Percentiles rank a stretch among this genome's conserved stretches.
phyloP scores from a whole-genome alignment of 2,888 invertebrate genomes.

The Lithophane semibrunnea region DNA sequence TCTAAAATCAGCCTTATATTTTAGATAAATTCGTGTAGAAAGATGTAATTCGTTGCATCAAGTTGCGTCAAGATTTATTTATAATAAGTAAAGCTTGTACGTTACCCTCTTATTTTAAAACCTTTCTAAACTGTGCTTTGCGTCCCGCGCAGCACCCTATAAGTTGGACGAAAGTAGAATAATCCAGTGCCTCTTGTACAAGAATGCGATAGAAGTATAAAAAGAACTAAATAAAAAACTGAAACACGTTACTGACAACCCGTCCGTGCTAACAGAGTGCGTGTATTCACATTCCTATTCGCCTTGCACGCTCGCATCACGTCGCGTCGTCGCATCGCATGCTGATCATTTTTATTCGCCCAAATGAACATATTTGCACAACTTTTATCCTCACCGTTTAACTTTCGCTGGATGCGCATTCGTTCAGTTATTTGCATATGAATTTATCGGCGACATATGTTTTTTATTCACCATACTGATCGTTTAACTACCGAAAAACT shows the following conservation, averaged over 20 bases:
- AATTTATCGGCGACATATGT: conserved; percentile 81
- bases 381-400: conserved; percentile 83
- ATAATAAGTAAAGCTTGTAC: neutral
- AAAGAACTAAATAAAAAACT: conserved; percentile 26
- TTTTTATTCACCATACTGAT: conserved; percentile 75
- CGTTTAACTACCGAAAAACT: conserved; percentile 74
- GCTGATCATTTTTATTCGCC: conserved; percentile 79
- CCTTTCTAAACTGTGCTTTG: neutral
- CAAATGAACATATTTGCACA: conserved; percentile 84
- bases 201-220: conserved; percentile 28
- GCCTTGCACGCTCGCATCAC: conserved; percentile 62
- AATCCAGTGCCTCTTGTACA: neutral
- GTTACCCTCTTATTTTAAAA: neutral
- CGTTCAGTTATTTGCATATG: conserved; percentile 84
- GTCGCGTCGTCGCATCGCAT: conserved; percentile 66
- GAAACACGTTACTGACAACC: conserved; percentile 35
- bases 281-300: conserved; percentile 63
- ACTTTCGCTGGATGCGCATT: conserved; percentile 79
- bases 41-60: neutral
- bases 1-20: too few species aligned
- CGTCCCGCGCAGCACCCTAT: neutral
- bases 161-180: conserved; percentile 9
- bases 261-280: conserved; percentile 52
- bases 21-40: neutral
- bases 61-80: neutral